phyloP scores from a whole-genome alignment of 2,797 vertebrate species.

The Loriculus beryllinus region DNA sequence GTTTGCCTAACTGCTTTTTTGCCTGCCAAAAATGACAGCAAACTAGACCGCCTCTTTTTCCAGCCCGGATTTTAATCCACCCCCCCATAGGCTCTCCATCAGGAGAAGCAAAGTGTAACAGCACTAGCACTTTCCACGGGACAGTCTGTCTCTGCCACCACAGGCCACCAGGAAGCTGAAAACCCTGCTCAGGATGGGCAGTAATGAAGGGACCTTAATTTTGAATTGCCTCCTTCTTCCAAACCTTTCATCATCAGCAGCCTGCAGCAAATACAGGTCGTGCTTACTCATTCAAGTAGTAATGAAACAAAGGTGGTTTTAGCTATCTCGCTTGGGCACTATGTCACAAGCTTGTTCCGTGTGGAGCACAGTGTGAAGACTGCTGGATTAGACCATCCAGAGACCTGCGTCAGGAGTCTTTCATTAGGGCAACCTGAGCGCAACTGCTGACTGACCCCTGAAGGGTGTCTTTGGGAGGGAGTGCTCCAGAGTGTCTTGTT shows the following conservation, averaged over 20 bases:
- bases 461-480: background rate
- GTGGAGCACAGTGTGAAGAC: background rate
- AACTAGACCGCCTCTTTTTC: background rate
- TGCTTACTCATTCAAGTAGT: background rate
- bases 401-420: background rate
- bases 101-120: background rate
- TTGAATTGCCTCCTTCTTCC: background rate
- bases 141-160: background rate
- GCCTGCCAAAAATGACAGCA: background rate
- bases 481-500: background rate
- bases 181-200: background rate
- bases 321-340: background rate
- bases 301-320: slow-evolving; percentile 16
- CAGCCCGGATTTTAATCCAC: background rate
- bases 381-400: background rate
- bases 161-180: background rate
- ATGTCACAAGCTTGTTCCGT: background rate
- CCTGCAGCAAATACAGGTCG: background rate
- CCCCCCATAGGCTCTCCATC: background rate
- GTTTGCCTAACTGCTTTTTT: background rate
- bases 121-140: background rate
- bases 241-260: background rate
- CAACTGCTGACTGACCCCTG: background rate
- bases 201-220: background rate
- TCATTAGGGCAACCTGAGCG: background rate